phyloP scores from a whole-genome alignment of 37 sponge, comb jelly and placozoan species.

The Geodia barretti region DNA sequence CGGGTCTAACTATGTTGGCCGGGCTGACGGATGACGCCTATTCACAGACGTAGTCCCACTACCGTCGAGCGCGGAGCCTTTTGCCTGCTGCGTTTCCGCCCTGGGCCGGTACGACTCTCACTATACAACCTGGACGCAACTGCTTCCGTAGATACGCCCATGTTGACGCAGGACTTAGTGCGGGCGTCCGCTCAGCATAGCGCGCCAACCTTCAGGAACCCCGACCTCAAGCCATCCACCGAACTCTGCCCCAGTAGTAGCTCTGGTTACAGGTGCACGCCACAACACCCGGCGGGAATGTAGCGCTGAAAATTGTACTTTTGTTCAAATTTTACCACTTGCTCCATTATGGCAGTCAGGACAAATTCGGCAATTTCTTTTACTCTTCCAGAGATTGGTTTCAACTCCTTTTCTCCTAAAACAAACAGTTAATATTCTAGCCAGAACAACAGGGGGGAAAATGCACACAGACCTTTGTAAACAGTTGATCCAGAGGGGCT shows the following conservation, averaged over 20 bases:
- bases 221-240: constrained; percentile 94
- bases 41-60: constrained; percentile 97
- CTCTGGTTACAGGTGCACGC: constrained; percentile 95
- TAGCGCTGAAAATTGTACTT: background rate
- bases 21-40: constrained; percentile 88
- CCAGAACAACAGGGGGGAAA: too few relatives aligned
- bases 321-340: constrained; percentile 42
- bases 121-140: constrained; percentile 96
- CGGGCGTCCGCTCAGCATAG: constrained; percentile 98
- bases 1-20: constrained; percentile 80
- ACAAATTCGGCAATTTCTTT: constrained; percentile 84
- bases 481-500: background rate
- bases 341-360: constrained; percentile 73
- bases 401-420: constrained; percentile 70
- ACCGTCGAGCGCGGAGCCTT: constrained; percentile 91
- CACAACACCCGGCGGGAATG: constrained; percentile 85
- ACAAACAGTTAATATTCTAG: too few relatives aligned
- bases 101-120: constrained; percentile 96
- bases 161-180: constrained; percentile 95
- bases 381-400: constrained; percentile 83
- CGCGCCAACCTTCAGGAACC: constrained; percentile 84
- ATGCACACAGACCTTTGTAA: constrained; percentile 32
- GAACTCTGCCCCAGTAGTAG: constrained; percentile 55
- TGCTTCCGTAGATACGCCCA: constrained; percentile 79
- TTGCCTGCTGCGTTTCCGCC: constrained; percentile 97